Percentiles rank a stretch among this genome's conserved stretches.
These are phyloP conservation scores for Myotis lucifugus DNA, from an alignment of 2,113 vertebrate species.

Conservation along the genomic window DNA sequence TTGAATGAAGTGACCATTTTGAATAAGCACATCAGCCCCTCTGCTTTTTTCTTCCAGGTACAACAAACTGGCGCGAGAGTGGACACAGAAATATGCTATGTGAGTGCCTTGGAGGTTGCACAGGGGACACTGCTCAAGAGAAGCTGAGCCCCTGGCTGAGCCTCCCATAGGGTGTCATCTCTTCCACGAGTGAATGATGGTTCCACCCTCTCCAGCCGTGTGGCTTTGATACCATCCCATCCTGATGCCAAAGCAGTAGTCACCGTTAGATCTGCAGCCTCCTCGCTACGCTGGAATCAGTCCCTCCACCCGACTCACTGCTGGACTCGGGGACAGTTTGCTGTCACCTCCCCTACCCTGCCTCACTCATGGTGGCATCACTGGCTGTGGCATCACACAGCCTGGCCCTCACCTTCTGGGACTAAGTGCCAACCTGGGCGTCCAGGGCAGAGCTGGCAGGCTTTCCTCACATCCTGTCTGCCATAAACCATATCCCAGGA, in stretches of 20 bases:
- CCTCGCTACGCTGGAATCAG: neutral
- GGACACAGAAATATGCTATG: slow-evolving; percentile 71
- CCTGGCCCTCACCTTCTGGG: neutral
- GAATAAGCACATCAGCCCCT: neutral
- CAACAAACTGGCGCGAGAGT: slow-evolving; percentile 70
- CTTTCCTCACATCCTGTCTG: neutral
- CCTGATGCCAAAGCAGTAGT: slow-evolving; percentile 29
- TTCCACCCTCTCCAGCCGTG: neutral
- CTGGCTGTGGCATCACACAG: neutral
- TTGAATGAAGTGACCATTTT: neutral
- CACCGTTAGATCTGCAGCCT: neutral
- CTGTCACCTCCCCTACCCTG: neutral
- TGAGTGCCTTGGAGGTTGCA: slow-evolving; percentile 16
- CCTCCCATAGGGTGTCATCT: neutral
- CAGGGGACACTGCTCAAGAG: neutral
- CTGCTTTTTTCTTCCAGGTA: slow-evolving; percentile 59
- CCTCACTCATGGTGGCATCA: neutral
- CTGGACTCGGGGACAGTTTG: neutral
- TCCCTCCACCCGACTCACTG: neutral
- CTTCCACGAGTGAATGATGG: neutral
- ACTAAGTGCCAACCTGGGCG: neutral
- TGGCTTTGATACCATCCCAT: neutral
- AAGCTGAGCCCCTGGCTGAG: neutral
- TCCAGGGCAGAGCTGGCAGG: neutral
- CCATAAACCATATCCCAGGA: neutral